A percentile compares a stretch with the other conserved stretches of the same genome.
phyloP scores from a whole-genome alignment of 2,797 vertebrate genomes.

The Cossypha polioptera region DNA sequence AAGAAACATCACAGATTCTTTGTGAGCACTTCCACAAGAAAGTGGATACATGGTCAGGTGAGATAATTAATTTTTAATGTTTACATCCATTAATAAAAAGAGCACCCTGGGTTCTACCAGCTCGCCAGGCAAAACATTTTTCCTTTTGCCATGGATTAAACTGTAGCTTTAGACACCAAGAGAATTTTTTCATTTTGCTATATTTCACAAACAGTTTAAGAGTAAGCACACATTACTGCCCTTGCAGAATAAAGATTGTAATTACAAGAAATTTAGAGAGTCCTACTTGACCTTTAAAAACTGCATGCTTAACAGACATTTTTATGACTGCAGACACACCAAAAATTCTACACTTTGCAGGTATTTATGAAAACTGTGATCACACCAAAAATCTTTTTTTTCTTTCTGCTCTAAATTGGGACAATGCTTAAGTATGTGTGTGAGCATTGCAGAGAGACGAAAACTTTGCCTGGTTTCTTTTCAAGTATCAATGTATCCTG shows the following conservation, averaged over 20 bases:
- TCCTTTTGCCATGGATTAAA: background rate
- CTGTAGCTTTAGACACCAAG: background rate
- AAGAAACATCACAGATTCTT: background rate
- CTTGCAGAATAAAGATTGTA: background rate
- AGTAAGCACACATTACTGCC: background rate
- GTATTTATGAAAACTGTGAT: background rate
- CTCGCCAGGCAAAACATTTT: background rate
- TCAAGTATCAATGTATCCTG: background rate
- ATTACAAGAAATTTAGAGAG: slow-evolving; percentile 9
- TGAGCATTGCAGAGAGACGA: background rate
- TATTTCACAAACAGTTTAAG: background rate
- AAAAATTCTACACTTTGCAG: background rate
- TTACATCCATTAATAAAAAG: background rate
- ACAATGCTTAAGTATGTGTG: background rate
- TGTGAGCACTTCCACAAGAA: background rate
- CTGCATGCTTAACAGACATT: background rate
- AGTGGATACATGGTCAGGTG: background rate
- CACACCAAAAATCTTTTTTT: background rate
- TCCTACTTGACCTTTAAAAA: slow-evolving; percentile 31
- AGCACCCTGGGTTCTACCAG: background rate
- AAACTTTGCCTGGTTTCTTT: background rate
- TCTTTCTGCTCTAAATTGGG: background rate
- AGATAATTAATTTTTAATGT: background rate
- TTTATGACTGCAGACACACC: background rate
- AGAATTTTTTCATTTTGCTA: background rate